Conservation (phyloP, 2,113 vertebrate species). For the Tachuris rubrigastra region DNA sequence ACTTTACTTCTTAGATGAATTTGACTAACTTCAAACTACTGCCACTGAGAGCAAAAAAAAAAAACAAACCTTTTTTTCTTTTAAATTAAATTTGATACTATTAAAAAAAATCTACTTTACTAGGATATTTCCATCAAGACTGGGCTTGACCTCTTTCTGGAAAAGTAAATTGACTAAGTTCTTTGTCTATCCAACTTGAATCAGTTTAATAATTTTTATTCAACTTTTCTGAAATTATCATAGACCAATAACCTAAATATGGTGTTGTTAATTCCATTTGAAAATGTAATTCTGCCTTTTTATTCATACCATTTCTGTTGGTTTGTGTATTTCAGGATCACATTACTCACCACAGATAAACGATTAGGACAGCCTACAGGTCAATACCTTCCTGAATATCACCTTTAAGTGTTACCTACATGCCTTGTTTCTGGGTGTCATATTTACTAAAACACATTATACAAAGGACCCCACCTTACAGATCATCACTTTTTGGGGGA, state of each 20-base stretch:
- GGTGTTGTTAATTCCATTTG: background rate
- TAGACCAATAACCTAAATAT: background rate
- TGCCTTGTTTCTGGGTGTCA: background rate
- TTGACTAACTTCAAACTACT: slow-evolving; percentile 4
- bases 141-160: background rate
- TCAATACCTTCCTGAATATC: background rate
- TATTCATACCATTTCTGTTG: background rate
- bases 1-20: background rate
- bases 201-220: background rate
- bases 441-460: background rate
- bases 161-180: background rate
- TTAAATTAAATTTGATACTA: background rate
- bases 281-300: background rate
- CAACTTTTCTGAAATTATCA: background rate
- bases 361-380: background rate
- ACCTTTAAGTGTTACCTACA: background rate
- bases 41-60: background rate
- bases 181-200: background rate
- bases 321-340: background rate
- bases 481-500: background rate
- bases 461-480: background rate
- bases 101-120: background rate
- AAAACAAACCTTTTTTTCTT: background rate
- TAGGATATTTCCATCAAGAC: background rate
- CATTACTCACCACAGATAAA: background rate